Percentiles rank a stretch among this genome's conserved stretches.
phyloP scores from a whole-genome alignment of 2,797 vertebrate genomes.

The Sternarchorhynchus goeldii region DNA sequence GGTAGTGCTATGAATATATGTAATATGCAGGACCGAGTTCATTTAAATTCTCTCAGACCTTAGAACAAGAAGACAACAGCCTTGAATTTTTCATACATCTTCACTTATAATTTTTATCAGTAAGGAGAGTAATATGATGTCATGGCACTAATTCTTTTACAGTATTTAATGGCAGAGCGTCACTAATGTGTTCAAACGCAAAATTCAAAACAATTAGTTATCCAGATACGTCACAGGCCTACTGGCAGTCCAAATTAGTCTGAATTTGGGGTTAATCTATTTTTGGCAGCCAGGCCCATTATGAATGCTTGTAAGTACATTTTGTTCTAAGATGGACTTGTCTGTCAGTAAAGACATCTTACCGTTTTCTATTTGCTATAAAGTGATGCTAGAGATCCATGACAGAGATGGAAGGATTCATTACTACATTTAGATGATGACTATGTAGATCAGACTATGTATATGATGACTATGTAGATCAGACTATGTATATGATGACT shows the following conservation, averaged over 20 bases:
- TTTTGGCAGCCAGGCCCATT: neutral
- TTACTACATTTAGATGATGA: neutral
- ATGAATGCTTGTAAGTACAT: neutral
- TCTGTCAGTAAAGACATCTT: neutral
- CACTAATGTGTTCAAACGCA: neutral
- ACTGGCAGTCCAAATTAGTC: neutral
- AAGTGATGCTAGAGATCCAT: neutral
- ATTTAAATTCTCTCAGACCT: constrained; percentile 2
- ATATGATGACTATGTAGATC: no score
- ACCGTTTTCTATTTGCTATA: neutral
- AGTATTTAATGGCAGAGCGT: neutral
- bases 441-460: no score
- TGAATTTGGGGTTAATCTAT: neutral
- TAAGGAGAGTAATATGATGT: neutral
- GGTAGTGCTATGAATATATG: neutral
- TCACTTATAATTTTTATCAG: neutral
- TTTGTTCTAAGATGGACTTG: neutral
- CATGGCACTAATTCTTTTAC: neutral
- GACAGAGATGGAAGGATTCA: neutral
- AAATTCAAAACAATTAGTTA: neutral
- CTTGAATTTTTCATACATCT: neutral
- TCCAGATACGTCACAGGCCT: neutral
- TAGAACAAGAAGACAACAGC: no score
- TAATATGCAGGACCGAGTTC: constrained; percentile 3
- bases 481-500: no score